phyloP scores from a whole-genome alignment of 2,113 vertebrate species.

The Anseranas semipalmata region DNA sequence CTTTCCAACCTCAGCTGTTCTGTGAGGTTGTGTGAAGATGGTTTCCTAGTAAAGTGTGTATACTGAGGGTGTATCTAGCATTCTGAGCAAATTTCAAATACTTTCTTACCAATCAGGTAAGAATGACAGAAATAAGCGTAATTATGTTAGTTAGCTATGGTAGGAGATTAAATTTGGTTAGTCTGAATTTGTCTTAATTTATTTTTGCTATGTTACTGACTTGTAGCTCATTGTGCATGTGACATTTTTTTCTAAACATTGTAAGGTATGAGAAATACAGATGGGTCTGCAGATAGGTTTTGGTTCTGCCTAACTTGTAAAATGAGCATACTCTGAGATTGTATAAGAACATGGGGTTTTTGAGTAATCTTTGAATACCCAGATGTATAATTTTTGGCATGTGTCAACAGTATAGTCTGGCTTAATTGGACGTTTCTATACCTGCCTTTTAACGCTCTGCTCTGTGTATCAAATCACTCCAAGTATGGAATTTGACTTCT shows the following conservation, averaged over 20 bases:
- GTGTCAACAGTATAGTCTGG: not conserved
- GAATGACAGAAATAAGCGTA: too few species aligned
- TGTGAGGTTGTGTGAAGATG: not conserved
- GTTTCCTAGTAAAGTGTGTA: not conserved
- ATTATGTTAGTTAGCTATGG: too few species aligned
- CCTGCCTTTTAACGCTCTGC: not conserved
- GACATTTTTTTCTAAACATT: not conserved
- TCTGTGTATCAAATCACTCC: too few species aligned
- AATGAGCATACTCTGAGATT: not conserved
- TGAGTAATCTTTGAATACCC: not conserved
- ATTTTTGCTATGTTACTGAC: not conserved
- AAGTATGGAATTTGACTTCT: not conserved
- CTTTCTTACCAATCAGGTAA: too few species aligned
- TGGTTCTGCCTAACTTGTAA: not conserved
- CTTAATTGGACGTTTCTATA: not conserved
- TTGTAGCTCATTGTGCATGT: rapidly evolving
- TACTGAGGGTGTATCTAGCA: too few species aligned
- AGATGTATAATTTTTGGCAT: not conserved
- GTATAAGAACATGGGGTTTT: not conserved
- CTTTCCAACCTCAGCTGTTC: not conserved
- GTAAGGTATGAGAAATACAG: rapidly evolving
- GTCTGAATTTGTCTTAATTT: not conserved
- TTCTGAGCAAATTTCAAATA: too few species aligned
- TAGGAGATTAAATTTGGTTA: not conserved
- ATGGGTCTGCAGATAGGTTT: not conserved